These are phyloP conservation scores for Ptyas mucosa DNA, from an alignment of 2,113 vertebrate species.

Conservation along the genomic window DNA sequence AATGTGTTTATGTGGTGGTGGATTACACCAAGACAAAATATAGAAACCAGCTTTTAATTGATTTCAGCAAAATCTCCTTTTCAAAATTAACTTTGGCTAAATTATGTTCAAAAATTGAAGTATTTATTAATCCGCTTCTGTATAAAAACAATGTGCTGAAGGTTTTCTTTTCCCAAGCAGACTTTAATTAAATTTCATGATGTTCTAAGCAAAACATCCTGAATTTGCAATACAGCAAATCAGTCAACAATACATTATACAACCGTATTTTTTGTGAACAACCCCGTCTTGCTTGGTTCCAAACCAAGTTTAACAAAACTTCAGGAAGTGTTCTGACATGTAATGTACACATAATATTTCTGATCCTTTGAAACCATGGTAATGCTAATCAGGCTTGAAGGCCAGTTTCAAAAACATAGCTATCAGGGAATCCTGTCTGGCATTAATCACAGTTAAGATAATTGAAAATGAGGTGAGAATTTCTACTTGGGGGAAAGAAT, in stretches of 20 bases:
- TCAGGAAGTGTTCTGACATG: not conserved
- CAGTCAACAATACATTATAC: not conserved
- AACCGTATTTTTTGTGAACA: not conserved
- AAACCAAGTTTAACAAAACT: not conserved
- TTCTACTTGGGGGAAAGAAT: too few relatives aligned
- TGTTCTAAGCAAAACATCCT: not conserved
- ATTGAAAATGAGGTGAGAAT: not conserved
- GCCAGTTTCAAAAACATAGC: not conserved
- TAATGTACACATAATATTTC: not conserved
- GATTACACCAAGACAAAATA: not conserved
- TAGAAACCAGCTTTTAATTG: not conserved
- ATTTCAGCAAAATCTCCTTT: not conserved
- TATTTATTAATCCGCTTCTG: not conserved
- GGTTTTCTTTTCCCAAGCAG: not conserved
- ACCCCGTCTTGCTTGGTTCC: not conserved
- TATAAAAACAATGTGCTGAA: not conserved
- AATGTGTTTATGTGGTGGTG: not conserved
- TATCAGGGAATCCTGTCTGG: not conserved
- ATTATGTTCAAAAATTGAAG: too few relatives aligned
- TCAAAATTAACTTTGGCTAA: not conserved
- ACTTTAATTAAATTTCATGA: not conserved
- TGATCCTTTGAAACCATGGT: not conserved
- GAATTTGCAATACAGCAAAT: not conserved
- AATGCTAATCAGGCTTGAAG: not conserved
- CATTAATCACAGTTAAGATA: not conserved